phyloP scores from a whole-genome alignment of 2,113 vertebrate genomes.

The Rhombomys opimus region DNA sequence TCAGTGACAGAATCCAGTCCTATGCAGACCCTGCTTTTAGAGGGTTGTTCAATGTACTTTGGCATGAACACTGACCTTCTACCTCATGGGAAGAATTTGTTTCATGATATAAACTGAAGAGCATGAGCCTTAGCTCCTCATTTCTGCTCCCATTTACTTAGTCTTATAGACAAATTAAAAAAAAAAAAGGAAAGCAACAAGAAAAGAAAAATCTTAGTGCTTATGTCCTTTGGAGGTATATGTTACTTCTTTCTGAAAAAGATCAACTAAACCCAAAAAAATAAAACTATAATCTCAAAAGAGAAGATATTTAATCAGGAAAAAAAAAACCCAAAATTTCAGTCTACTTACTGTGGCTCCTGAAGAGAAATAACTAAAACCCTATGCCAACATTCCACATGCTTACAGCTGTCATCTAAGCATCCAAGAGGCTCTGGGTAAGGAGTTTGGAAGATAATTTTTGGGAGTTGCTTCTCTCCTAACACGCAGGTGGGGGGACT shows the following conservation, averaged over 20 bases:
- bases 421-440: background rate
- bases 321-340: background rate
- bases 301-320: background rate
- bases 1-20: background rate
- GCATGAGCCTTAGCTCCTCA: background rate
- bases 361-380: conserved; percentile 10
- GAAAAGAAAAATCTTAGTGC: background rate
- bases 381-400: background rate
- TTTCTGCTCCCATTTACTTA: conserved; percentile 25
- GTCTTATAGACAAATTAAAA: conserved; percentile 48
- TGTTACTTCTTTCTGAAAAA: background rate
- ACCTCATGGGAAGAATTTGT: conserved; percentile 19
- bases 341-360: background rate
- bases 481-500: too few species aligned
- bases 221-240: background rate
- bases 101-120: conserved; percentile 23
- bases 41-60: conserved; percentile 45
- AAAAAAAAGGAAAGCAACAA: conserved; percentile 7
- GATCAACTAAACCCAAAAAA: background rate
- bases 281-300: background rate
- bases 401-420: background rate
- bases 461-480: background rate
- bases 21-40: conserved; percentile 23
- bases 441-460: background rate
- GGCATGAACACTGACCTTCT: conserved; percentile 51